Evolutionary conservation across 2,797 vertebrate species (phyloP).

Genomic region (Myiothlypis coronata): DNA sequence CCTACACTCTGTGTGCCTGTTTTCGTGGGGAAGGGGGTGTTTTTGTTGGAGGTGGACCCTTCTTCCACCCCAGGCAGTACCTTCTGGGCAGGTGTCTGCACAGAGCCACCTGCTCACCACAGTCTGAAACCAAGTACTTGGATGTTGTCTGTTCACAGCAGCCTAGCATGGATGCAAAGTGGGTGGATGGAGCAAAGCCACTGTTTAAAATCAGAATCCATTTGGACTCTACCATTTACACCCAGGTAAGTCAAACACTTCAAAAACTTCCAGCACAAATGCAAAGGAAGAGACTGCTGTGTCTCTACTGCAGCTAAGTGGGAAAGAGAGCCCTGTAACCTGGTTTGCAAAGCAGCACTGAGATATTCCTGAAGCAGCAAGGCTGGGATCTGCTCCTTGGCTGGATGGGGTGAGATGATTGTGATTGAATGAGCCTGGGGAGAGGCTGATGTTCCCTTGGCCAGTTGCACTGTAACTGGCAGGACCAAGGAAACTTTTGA

Average conservation of each 20-base stretch:
- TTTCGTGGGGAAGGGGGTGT: background rate
- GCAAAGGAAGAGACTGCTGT: background rate
- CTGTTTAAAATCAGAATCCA: conserved; percentile 90
- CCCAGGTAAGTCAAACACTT: conserved; percentile 79
- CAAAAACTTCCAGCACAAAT: background rate
- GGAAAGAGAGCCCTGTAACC: background rate
- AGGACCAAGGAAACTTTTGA: background rate
- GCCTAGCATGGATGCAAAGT: conserved; percentile 84
- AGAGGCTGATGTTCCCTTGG: background rate
- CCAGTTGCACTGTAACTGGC: background rate
- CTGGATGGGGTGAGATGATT: background rate
- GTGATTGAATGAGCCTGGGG: background rate
- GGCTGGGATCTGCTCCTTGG: background rate
- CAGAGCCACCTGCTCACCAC: background rate
- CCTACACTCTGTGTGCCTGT: rapidly evolving
- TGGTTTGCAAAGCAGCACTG: background rate
- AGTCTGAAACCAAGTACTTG: background rate
- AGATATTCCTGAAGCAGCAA: background rate
- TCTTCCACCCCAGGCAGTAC: background rate
- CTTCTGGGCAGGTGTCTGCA: background rate
- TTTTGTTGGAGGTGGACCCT: background rate
- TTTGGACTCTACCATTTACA: conserved; percentile 90
- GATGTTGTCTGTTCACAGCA: conserved; percentile 67
- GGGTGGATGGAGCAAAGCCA: conserved; percentile 93
- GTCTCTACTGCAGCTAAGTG: background rate